phyloP scores from a whole-genome alignment of 1,140 invertebrate genomes.

The Drosophila santomea region DNA sequence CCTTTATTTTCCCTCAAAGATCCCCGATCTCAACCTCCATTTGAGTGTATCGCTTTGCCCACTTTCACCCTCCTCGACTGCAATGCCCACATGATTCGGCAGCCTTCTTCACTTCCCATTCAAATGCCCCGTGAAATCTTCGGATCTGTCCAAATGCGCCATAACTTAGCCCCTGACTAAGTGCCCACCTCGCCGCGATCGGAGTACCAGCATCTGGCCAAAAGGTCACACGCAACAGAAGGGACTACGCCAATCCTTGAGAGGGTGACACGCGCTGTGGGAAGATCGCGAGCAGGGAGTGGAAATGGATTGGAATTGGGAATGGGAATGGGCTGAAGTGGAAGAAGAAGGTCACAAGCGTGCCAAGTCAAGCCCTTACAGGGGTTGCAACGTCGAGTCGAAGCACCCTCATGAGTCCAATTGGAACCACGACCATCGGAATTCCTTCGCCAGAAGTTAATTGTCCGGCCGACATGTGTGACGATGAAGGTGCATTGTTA shows the following conservation, averaged over 20 bases:
- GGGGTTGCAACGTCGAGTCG: constrained; percentile 37
- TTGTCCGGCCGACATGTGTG: constrained; percentile 52
- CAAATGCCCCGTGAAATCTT: constrained; percentile 59
- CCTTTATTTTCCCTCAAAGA: not conserved
- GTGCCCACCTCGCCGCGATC: constrained; percentile 24
- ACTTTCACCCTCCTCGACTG: constrained; percentile 17
- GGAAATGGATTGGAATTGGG: not conserved
- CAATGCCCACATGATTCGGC: constrained; percentile 36
- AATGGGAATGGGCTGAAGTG: constrained; percentile 12
- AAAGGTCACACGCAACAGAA: constrained; percentile 64
- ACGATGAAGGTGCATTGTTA: constrained; percentile 54
- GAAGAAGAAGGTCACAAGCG: constrained; percentile 47
- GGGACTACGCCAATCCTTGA: constrained; percentile 26
- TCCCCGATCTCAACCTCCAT: not conserved
- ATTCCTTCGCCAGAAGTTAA: constrained; percentile 41
- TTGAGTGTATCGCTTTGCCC: not conserved
- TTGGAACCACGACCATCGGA: constrained; percentile 28
- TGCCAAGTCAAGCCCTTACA: constrained; percentile 39
- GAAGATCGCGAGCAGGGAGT: constrained; percentile 2
- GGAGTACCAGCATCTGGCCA: constrained; percentile 75
- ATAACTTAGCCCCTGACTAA: constrained; percentile 40
- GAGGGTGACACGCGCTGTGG: constrained; percentile 67
- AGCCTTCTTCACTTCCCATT: constrained; percentile 10
- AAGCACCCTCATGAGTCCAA: constrained; percentile 57
- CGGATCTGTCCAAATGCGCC: constrained; percentile 30